Evolutionary conservation across 2,888 invertebrate genomes (phyloP).

Genomic region (Diaperis boleti): DNA sequence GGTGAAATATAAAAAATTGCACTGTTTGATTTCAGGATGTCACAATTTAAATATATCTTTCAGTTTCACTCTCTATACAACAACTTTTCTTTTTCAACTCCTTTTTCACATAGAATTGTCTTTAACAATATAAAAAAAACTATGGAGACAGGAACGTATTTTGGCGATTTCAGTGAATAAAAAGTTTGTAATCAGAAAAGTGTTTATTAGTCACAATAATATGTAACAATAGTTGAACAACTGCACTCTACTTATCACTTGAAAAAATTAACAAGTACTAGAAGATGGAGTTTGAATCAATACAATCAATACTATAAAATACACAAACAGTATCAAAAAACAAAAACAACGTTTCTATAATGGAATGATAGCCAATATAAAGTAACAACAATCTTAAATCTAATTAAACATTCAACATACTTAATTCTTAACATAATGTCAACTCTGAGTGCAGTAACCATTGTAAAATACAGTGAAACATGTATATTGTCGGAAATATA

Average conservation of each 20-base stretch:
- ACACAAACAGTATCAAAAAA: constrained; percentile 49
- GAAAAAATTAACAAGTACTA: constrained; percentile 39
- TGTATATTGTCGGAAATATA: constrained; percentile 47
- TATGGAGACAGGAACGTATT: no score
- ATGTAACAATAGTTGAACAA: constrained; percentile 60
- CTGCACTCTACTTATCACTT: constrained; percentile 56
- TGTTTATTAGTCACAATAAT: constrained; percentile 61
- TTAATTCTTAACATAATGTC: constrained; percentile 33
- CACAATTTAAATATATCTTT: no score
- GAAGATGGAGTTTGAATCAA: constrained; percentile 51
- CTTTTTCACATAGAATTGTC: no score
- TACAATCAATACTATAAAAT: constrained; percentile 50
- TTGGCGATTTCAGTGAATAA: constrained; percentile 15
- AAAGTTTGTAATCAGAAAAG: constrained; percentile 52
- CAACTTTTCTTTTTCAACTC: no score
- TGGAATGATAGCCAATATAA: constrained; percentile 54
- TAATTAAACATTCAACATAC: constrained; percentile 47
- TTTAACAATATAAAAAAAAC: background rate
- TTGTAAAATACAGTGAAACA: constrained; percentile 54
- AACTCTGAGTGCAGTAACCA: constrained; percentile 57
- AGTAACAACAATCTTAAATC: constrained; percentile 48
- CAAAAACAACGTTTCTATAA: constrained; percentile 44
- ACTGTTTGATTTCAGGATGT: no score
- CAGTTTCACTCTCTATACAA: no score
- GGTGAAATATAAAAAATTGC: no score